Conservation (phyloP, 2,888 invertebrate species). For the Sinopyrophorus schimmeli region DNA sequence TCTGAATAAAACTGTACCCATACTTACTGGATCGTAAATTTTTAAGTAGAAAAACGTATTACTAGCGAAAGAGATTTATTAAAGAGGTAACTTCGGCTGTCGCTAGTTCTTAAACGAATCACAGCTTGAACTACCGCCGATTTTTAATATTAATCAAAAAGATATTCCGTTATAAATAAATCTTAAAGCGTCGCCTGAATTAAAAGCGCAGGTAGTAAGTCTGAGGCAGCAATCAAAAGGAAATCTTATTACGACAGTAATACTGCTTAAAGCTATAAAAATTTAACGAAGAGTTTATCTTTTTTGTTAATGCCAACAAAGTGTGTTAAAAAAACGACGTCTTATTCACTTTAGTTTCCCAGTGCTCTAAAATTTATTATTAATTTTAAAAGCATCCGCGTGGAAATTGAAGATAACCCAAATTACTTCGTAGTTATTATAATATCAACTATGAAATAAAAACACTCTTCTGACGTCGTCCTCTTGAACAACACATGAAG, state of each 20-base stretch:
- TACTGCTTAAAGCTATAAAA: slow-evolving; percentile 39
- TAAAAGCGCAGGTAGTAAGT: slow-evolving; percentile 24
- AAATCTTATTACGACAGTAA: slow-evolving; percentile 38
- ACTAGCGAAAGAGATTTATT: slow-evolving; percentile 37
- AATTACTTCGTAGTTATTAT: slow-evolving; percentile 30
- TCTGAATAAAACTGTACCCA: slow-evolving; percentile 37
- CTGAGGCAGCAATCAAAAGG: slow-evolving; percentile 30
- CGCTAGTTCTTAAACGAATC: no score
- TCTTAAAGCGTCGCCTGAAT: no score
- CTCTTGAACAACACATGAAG: slow-evolving; percentile 19
- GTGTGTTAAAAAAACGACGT: slow-evolving; percentile 29
- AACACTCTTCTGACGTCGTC: slow-evolving; percentile 21
- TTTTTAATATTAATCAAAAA: no score
- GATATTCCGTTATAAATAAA: no score
- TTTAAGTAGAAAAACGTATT: slow-evolving; percentile 35
- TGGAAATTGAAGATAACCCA: slow-evolving; percentile 43
- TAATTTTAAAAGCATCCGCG: slow-evolving; percentile 41
- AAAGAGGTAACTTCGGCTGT: slow-evolving; percentile 30
- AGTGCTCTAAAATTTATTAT: slow-evolving; percentile 42
- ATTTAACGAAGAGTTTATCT: slow-evolving; percentile 41
- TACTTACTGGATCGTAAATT: slow-evolving; percentile 38
- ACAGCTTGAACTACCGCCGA: no score
- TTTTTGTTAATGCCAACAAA: slow-evolving; percentile 38
- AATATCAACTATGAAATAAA: slow-evolving; percentile 27
- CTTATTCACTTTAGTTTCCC: slow-evolving; percentile 35